Percentiles rank a stretch among this genome's conserved stretches.
Conservation (phyloP, 1,140 invertebrate genomes). For the Anadara kagoshimensis region DNA sequence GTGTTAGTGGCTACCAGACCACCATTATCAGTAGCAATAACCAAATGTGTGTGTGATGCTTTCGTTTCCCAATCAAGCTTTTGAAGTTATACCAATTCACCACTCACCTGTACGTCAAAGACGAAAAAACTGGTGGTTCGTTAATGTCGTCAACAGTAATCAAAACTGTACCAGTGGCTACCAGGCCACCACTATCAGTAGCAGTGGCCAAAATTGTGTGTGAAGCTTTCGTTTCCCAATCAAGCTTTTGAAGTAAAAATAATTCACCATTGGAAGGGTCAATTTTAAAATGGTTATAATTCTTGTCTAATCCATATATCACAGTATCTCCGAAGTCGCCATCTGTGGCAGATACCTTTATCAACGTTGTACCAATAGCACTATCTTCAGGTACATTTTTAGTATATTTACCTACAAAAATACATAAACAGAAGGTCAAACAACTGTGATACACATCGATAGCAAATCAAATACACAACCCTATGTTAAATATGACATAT, state of each 20-base stretch:
- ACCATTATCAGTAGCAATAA: constrained; percentile 2
- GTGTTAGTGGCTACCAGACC: constrained; percentile 34
- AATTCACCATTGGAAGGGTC: constrained; percentile 46
- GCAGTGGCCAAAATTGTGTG: neutral
- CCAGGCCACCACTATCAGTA: constrained; percentile 10
- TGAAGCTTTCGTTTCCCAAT: constrained; percentile 1
- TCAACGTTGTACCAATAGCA: constrained; percentile 36
- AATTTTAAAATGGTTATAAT: constrained; percentile 39
- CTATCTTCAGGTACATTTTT: constrained; percentile 38
- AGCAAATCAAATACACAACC: too few species aligned
- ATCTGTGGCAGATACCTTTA: constrained; percentile 55
- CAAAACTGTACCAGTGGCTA: constrained; percentile 37
- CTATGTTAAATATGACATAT: too few species aligned
- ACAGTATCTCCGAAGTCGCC: constrained; percentile 44
- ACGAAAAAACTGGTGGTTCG: constrained; percentile 74
- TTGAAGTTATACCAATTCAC: constrained; percentile 42
- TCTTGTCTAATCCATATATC: constrained; percentile 42
- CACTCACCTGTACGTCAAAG: neutral
- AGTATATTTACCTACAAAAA: constrained; percentile 44
- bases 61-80: constrained; percentile 8
- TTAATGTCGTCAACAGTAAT: constrained; percentile 83
- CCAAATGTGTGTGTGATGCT: neutral
- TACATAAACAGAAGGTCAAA: neutral
- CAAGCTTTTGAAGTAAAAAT: constrained; percentile 28
- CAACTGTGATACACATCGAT: neutral